A percentile compares a stretch with the other conserved stretches of the same genome.
phyloP scores from a whole-genome alignment of 2,888 invertebrate species.

The Odontocolon sp. region DNA sequence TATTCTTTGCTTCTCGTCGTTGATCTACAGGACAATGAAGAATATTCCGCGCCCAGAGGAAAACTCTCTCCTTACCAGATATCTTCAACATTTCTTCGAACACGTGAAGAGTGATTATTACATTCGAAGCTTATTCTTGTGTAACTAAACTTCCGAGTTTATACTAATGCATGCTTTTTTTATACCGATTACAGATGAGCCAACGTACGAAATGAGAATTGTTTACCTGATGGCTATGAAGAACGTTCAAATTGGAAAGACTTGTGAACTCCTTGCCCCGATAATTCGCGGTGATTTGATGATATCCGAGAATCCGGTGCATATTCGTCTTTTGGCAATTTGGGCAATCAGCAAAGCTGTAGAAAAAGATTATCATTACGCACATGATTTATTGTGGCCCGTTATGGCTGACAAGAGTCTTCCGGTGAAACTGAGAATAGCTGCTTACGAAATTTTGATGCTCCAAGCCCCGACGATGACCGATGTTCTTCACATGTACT shows the following conservation, averaged over 20 bases:
- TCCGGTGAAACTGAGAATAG: slow-evolving; percentile 79
- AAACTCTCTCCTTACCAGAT: slow-evolving; percentile 67
- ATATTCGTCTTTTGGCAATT: slow-evolving; percentile 80
- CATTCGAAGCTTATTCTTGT: neutral
- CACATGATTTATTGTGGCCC: slow-evolving; percentile 81
- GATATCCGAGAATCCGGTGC: slow-evolving; percentile 68
- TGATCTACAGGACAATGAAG: slow-evolving; percentile 77
- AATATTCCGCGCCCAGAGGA: neutral
- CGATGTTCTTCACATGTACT: slow-evolving; percentile 79
- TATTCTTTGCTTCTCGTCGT: slow-evolving; percentile 80
- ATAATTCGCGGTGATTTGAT: slow-evolving; percentile 77
- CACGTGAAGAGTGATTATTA: slow-evolving; percentile 72
- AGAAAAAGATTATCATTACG: slow-evolving; percentile 65
- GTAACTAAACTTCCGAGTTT: neutral
- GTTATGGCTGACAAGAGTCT: slow-evolving; percentile 79
- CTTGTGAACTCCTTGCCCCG: slow-evolving; percentile 79
- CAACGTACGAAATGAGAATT: slow-evolving; percentile 76
- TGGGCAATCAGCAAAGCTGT: slow-evolving; percentile 77
- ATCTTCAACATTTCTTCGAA: slow-evolving; percentile 73
- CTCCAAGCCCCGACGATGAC: slow-evolving; percentile 75
- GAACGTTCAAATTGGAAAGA: slow-evolving; percentile 80
- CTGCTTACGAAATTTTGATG: slow-evolving; percentile 80
- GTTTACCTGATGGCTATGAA: slow-evolving; percentile 81
- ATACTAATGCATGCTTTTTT: neutral
- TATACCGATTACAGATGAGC: slow-evolving; percentile 62